Percentiles rank a stretch among this genome's conserved stretches.
phyloP scores from a whole-genome alignment of 2,888 invertebrate species.

The Epinotia demarniana region DNA sequence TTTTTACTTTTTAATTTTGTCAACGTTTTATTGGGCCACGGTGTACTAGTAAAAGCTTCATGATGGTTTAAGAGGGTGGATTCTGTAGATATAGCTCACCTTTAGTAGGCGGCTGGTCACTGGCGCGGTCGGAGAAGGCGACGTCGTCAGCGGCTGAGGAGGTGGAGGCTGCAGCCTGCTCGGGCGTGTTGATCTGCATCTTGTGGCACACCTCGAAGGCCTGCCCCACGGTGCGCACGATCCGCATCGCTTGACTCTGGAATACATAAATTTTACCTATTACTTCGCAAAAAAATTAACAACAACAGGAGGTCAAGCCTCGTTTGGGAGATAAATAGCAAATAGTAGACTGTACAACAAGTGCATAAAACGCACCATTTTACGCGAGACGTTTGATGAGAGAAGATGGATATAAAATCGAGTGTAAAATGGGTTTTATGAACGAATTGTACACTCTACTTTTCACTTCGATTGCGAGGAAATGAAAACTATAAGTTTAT shows the following conservation, averaged over 20 bases:
- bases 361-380: too few relatives aligned
- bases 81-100: slow-evolving; percentile 56
- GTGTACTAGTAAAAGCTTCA: neutral
- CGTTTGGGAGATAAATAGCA: too few relatives aligned
- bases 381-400: too few relatives aligned
- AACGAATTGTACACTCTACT: too few relatives aligned
- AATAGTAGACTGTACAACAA: too few relatives aligned
- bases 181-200: slow-evolving; percentile 87
- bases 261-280: slow-evolving; percentile 19
- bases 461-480: too few relatives aligned
- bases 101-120: slow-evolving; percentile 66
- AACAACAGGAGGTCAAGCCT: too few relatives aligned
- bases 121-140: slow-evolving; percentile 56
- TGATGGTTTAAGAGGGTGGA: neutral
- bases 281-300: neutral
- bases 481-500: too few relatives aligned
- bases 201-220: slow-evolving; percentile 99
- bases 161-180: slow-evolving; percentile 70
- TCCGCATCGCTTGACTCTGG: slow-evolving; percentile 99
- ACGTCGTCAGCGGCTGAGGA: slow-evolving; percentile 70
- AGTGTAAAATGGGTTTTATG: too few relatives aligned
- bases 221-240: slow-evolving; percentile 99
- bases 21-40: too few relatives aligned
- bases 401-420: too few relatives aligned
- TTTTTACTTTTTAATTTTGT: too few relatives aligned